phyloP scores from a whole-genome alignment of 2,113 vertebrate species.

The Syngnathus typhle region DNA sequence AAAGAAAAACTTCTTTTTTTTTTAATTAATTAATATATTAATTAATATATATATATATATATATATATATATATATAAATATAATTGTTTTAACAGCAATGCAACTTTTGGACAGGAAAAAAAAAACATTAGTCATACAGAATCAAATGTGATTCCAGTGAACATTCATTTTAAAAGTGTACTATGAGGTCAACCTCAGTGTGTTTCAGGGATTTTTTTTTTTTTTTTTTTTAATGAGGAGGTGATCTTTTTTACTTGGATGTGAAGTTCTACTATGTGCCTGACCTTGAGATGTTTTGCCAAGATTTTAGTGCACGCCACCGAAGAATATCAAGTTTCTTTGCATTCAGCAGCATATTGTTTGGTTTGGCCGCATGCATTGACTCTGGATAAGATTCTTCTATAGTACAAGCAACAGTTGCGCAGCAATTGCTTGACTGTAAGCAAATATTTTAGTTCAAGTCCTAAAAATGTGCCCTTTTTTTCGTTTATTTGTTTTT shows the following conservation, averaged over 20 bases:
- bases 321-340: conserved; percentile 3
- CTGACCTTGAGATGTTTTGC: not conserved
- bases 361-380: not conserved
- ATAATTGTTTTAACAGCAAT: too few species aligned
- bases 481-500: not conserved
- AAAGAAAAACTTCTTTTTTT: not conserved
- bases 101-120: too few species aligned
- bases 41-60: too few species aligned
- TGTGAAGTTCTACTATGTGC: not conserved
- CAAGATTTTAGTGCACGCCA: conserved; percentile 2
- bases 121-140: not conserved
- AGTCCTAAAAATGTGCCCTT: not conserved
- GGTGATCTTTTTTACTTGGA: not conserved
- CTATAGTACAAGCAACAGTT: not conserved
- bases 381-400: conserved; percentile 1
- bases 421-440: not conserved
- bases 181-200: not conserved
- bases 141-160: not conserved
- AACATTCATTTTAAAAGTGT: not conserved
- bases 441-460: not conserved
- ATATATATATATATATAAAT: too few species aligned
- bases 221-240: not conserved
- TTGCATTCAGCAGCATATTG: conserved; percentile 2
- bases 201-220: not conserved
- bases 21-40: too few species aligned